phyloP scores from a whole-genome alignment of 1,140 invertebrate species.

The Pinna nobilis region DNA sequence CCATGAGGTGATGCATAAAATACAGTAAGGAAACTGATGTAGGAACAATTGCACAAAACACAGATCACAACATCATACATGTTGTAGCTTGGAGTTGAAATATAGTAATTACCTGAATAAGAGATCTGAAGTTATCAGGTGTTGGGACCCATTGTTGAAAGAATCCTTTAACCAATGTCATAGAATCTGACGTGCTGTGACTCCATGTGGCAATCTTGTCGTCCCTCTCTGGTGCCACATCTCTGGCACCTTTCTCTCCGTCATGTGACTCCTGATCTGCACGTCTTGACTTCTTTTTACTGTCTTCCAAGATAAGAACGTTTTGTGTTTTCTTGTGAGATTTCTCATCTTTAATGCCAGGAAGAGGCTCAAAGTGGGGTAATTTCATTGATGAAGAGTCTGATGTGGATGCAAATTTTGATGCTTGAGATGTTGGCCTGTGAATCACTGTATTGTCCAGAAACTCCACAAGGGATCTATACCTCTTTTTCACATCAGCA shows the following conservation, averaged over 20 bases:
- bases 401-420: constrained; percentile 47
- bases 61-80: too few species aligned
- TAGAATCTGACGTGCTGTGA: constrained; percentile 51
- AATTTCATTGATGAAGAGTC: constrained; percentile 43
- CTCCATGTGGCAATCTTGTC: constrained; percentile 44
- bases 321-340: constrained; percentile 38
- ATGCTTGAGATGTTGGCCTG: constrained; percentile 55
- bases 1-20: too few species aligned
- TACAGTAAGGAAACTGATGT: too few species aligned
- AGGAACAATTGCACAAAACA: too few species aligned
- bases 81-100: too few species aligned
- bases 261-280: constrained; percentile 24
- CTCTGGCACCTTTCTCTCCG: constrained; percentile 37
- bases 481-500: constrained; percentile 59
- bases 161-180: constrained; percentile 66
- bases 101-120: constrained; percentile 42
- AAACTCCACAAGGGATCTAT: constrained; percentile 68
- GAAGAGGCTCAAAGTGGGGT: constrained; percentile 61
- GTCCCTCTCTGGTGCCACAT: constrained; percentile 45
- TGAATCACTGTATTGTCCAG: constrained; percentile 71
- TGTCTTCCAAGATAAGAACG: constrained; percentile 48
- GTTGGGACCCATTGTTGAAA: constrained; percentile 68
- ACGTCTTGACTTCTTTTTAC: constrained; percentile 37
- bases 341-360: constrained; percentile 48
- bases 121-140: constrained; percentile 63